phyloP scores from a whole-genome alignment of 2,888 invertebrate species.

The Gnatocerus cornutus region DNA sequence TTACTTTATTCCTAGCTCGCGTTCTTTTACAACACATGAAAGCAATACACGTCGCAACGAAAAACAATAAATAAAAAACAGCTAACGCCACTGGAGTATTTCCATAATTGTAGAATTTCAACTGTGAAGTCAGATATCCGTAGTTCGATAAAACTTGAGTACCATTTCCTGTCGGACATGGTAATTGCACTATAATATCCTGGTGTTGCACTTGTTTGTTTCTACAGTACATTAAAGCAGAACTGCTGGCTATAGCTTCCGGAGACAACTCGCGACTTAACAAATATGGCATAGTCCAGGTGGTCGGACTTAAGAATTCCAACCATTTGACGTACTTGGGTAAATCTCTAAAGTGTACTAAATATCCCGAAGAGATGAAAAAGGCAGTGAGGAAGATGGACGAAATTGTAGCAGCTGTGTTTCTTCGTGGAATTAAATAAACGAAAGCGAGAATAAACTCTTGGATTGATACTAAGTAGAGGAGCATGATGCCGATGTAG shows the following conservation, averaged over 20 bases:
- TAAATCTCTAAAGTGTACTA: slow-evolving; percentile 80
- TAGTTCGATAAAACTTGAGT: slow-evolving; percentile 78
- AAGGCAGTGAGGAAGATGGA: slow-evolving; percentile 76
- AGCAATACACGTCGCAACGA: slow-evolving; percentile 76
- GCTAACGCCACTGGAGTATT: slow-evolving; percentile 77
- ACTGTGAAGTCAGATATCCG: slow-evolving; percentile 71
- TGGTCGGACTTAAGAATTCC: slow-evolving; percentile 80
- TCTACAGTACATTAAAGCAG: slow-evolving; percentile 76
- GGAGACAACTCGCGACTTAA: slow-evolving; percentile 79
- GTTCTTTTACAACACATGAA: slow-evolving; percentile 69
- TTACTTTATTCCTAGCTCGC: slow-evolving; percentile 71
- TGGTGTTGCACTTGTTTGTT: slow-evolving; percentile 88
- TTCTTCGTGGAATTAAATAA: slow-evolving; percentile 79
- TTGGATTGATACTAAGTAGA: slow-evolving; percentile 81
- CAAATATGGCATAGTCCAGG: slow-evolving; percentile 82
- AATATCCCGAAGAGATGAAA: slow-evolving; percentile 79
- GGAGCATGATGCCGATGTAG: slow-evolving; percentile 82
- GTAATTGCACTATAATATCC: slow-evolving; percentile 89
- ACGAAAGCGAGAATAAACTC: slow-evolving; percentile 80
- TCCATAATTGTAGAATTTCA: slow-evolving; percentile 73
- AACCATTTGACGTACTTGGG: slow-evolving; percentile 80
- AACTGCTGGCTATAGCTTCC: slow-evolving; percentile 76
- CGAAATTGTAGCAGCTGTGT: slow-evolving; percentile 77
- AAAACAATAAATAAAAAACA: slow-evolving; percentile 77
- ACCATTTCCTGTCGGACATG: slow-evolving; percentile 87